These are phyloP conservation scores for Todiramphus chloris DNA, from an alignment of 2,113 vertebrate species.

Conservation along the genomic window DNA sequence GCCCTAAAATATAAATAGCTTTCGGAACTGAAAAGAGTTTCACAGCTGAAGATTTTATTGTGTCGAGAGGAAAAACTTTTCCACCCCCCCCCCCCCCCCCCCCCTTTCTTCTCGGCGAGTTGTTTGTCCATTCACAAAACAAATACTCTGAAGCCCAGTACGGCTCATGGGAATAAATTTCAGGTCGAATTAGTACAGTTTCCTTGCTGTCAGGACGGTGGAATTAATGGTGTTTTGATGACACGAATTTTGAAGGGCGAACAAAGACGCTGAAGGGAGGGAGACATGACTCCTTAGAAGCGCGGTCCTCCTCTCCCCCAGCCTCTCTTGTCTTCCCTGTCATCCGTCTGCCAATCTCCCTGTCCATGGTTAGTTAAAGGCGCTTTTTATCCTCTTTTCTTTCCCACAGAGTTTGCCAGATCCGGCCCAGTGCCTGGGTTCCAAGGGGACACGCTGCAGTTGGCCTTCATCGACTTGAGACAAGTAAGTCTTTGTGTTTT, in stretches of 20 bases:
- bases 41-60: conserved; percentile 86
- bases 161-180: conserved; percentile 89
- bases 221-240: conserved; percentile 96
- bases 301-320: conserved; percentile 84
- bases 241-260: conserved; percentile 87
- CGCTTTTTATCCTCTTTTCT: conserved; percentile 94
- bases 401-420: conserved; percentile 99
- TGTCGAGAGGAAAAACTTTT: conserved; percentile 81
- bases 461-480: conserved; percentile 99
- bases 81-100: conserved; percentile 68
- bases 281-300: conserved; percentile 90
- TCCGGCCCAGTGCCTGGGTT: conserved; percentile 99
- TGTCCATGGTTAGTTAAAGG: conserved; percentile 94
- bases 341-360: conserved; percentile 99
- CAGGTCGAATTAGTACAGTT: conserved; percentile 88
- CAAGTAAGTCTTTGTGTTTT: conserved; percentile 99
- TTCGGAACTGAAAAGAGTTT: conserved; percentile 82
- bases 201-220: conserved; percentile 88
- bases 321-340: conserved; percentile 92
- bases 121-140: conserved; percentile 86
- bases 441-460: conserved; percentile 99
- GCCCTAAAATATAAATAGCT: conserved; percentile 84
- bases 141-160: conserved; percentile 81
- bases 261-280: conserved; percentile 87
- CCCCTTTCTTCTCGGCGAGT: conserved; percentile 77